Evolutionary conservation across 1,140 invertebrate genomes (phyloP).

Genomic region (Drosophila grimshawi): DNA sequence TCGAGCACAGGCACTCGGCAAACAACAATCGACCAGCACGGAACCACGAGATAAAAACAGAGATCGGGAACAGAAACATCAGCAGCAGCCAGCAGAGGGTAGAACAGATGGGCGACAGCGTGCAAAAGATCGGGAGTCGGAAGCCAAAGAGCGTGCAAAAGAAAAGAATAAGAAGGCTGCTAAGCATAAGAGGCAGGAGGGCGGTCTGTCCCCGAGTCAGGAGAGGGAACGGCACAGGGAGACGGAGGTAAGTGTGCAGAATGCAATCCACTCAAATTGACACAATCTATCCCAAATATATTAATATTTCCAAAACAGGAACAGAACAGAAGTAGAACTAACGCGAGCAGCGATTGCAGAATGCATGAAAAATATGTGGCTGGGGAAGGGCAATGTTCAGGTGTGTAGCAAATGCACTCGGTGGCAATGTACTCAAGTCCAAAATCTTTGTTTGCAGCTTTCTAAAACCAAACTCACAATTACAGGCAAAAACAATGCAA

Average conservation of each 20-base stretch:
- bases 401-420: not conserved
- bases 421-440: not conserved
- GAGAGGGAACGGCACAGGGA: not conserved
- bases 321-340: conserved; percentile 2
- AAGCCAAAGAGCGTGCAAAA: conserved; percentile 5
- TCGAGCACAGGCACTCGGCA: not conserved
- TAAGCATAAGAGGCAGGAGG: conserved; percentile 15
- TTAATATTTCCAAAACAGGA: not conserved
- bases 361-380: not conserved
- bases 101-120: not conserved
- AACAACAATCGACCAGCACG: not conserved
- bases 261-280: not conserved
- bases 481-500: not conserved
- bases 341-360: not conserved
- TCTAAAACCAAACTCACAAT: not conserved
- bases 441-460: not conserved
- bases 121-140: not conserved
- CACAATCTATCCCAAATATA: not conserved
- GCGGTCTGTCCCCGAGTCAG: conserved; percentile 1
- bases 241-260: not conserved
- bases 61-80: conserved; percentile 1
- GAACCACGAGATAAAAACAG: not conserved
- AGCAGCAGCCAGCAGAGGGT: not conserved
- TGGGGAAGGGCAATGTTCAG: not conserved
- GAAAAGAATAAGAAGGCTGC: not conserved